Base-by-base conservation (phyloP, 2,888 invertebrate genomes). In the Melikaiella ostensackeni region DNA sequence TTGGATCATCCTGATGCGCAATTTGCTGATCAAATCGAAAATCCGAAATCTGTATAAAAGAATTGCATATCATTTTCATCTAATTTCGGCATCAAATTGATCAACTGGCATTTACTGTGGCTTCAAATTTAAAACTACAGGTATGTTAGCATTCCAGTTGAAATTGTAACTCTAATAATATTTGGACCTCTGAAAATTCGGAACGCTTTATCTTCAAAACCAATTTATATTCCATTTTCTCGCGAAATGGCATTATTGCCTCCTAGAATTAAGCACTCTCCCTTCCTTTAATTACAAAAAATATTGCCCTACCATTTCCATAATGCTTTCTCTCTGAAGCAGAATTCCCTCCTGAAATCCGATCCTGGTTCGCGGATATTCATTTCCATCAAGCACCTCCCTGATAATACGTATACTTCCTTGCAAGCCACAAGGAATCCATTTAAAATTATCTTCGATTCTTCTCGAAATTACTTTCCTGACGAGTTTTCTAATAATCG, bases 391-490 rank as follows among this genome's bases (percentile, higher is more conserved):
- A 70, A 70, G 46, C 19, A 70, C n/a, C 46, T 50, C 27, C 30
- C n/a, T 50, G 30, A 50, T 70, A 70, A 30, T 50, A 50, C 46
- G 70, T 46, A 70, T 50, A 70, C 42, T 70, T 70, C 42, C 27
- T 50, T 46, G 27, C 7, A 66, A 66, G 24, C 42, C 42, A 27
- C 24, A 30, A 27, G 70, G 30, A 50, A 70, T 46, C 70, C 46
- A 70, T 50, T 70, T 70, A 27, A 70, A 70, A 70, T 70, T 46
- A 70, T 70, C 70, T 70, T 70, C 30, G 42, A 70, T 70, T 50
- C 70, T 70, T 46, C 70, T 42, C 11, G 70, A 70, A 70, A 70
- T 50, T 46, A 70, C 46, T 70, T 70, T n/a, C n/a, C 46, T 66
- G 27, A 42, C 24, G 46, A 70, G 70, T 70, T 70, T 24, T 42